Percentiles rank a stretch among this genome's conserved stretches.
phyloP scores from a whole-genome alignment of 2,113 vertebrate species.

The Mobula birostris region DNA sequence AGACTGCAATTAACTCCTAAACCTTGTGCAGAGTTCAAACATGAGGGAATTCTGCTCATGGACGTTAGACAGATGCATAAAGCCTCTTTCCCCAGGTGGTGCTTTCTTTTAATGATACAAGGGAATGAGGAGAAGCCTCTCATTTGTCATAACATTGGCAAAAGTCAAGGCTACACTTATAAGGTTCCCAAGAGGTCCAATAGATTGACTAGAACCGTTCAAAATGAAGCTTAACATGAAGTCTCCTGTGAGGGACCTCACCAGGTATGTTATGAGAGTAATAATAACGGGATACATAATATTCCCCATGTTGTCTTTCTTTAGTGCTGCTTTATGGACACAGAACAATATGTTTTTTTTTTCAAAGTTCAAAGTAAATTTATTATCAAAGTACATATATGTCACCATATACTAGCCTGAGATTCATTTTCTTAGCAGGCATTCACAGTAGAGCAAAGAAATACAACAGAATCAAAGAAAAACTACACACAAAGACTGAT shows the following conservation, averaged over 20 bases:
- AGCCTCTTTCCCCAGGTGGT: background rate
- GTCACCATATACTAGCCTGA: no score
- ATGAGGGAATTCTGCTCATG: background rate
- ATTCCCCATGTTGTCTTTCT: background rate
- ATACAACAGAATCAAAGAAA: no score
- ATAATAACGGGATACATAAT: background rate
- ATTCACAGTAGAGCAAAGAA: no score
- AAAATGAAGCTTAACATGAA: background rate
- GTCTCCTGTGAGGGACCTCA: background rate
- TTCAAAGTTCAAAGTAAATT: no score
- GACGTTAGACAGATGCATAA: background rate
- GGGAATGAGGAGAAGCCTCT: background rate
- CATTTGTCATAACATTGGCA: conserved; percentile 16
- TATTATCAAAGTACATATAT: no score
- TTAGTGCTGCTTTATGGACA: background rate
- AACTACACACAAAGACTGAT: no score
- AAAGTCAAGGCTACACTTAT: background rate
- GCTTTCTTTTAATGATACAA: background rate
- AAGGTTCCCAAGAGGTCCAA: background rate
- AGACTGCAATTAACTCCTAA: background rate
- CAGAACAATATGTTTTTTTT: background rate
- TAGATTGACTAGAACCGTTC: background rate
- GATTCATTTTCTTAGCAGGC: no score
- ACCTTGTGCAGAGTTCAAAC: background rate
- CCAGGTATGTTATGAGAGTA: background rate